Evolutionary conservation across 2,113 vertebrate species (phyloP), one percentile per base, ranked within the genome.

Genomic region (Sclerurus mexicanus): DNA sequence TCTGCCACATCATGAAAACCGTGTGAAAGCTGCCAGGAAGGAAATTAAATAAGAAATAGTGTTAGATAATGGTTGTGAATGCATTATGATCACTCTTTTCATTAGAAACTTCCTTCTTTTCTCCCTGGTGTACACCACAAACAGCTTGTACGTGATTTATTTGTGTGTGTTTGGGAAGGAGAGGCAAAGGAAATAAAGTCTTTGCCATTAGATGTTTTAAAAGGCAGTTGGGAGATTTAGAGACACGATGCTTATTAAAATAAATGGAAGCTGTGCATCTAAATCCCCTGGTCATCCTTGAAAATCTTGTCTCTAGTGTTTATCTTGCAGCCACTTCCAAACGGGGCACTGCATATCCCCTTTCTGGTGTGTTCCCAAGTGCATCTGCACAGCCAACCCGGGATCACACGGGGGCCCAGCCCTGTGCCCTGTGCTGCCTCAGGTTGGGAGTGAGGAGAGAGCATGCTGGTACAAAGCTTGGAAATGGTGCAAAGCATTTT

Each of bases 51-150:
- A 91, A 93, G 82, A 91, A 96, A 94, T 59, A 74, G 63, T 49
- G 79, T 53, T 63, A 63, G 78, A 56, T 87, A 95, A 93, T 84
- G 59, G 82, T 82, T 14, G 18, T 16, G 67, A 88, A 77, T 74
- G 91, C 3, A 2, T 74, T 90, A 56, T 71, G 82, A 90, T 90
- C 59, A 22, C 46, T 88, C 63, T 59, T 96, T 95, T 93, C 72
- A 47, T 90, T 90, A 95, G 82, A 52, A 96, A 67, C 50, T 90
- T 96, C 85, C 82, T 77, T 87, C 63, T 85, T 95, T 92, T 87
- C 66, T 95, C 83, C 83, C 92, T 76, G 81, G 68, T 83, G 87
- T 67, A 47, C 12, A 44, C 35, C 75, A 64, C 74, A 69, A 91
- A 71, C 59, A 74, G 72, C 90, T 88, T 59, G 72, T 64, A 67